phyloP scores from a whole-genome alignment of 2,888 invertebrate genomes.

The Malacosoma neustria region DNA sequence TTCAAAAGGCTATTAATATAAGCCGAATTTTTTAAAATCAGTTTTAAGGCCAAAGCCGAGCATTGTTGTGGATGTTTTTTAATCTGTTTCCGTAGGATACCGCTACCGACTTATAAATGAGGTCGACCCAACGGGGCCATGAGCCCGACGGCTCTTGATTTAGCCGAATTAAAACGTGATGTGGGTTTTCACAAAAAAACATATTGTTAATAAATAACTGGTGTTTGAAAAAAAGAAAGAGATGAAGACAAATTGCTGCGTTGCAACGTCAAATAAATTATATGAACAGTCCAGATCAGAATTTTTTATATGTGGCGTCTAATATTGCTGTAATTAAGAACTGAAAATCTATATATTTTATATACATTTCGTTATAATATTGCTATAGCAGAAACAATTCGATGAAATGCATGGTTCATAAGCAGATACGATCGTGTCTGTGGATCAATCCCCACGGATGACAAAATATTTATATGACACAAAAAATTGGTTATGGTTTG shows the following conservation, averaged over 20 bases:
- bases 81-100: constrained; percentile 73
- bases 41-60: constrained; percentile 60
- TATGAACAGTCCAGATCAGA: constrained; percentile 19
- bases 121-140: constrained; percentile 32
- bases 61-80: constrained; percentile 65
- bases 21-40: constrained; percentile 70
- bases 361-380: too few species aligned
- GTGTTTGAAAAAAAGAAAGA: constrained; percentile 49
- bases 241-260: constrained; percentile 64
- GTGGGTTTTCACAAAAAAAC: constrained; percentile 64
- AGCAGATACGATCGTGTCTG: too few species aligned
- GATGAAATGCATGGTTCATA: too few species aligned
- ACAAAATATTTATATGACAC: too few species aligned
- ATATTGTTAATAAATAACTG: constrained; percentile 56
- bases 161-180: constrained; percentile 66
- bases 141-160: constrained; percentile 53
- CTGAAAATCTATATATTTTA: too few species aligned
- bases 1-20: constrained; percentile 74
- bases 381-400: too few species aligned
- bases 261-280: constrained; percentile 49
- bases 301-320: constrained; percentile 12
- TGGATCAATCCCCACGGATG: too few species aligned
- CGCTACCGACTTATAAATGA: constrained; percentile 73
- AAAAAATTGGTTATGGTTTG: too few species aligned
- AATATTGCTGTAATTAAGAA: too few species aligned